Conservation (phyloP, 2,113 vertebrate species). For the Platycercus adscitus region DNA sequence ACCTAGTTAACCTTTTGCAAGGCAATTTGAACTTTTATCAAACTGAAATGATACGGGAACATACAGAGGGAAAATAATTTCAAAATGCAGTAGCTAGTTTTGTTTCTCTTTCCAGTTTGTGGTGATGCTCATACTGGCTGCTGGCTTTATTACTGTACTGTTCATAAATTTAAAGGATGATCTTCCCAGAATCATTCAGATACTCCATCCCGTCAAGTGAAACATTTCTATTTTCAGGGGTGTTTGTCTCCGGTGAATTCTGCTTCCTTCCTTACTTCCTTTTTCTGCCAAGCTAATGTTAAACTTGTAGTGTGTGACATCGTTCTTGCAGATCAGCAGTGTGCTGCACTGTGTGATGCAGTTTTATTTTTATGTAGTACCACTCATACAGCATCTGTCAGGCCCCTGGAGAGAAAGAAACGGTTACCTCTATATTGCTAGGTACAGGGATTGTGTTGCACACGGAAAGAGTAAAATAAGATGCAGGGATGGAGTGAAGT, state of each 20-base stretch:
- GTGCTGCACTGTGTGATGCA: not conserved
- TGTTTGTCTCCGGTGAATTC: constrained; percentile 39
- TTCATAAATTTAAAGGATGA: not conserved
- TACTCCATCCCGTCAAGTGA: constrained; percentile 11
- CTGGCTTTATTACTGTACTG: not conserved
- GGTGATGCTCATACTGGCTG: not conserved
- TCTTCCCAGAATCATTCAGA: constrained; percentile 26
- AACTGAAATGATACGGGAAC: not conserved
- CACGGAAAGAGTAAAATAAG: not conserved
- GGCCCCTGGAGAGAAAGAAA: not conserved
- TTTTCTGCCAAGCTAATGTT: constrained; percentile 48
- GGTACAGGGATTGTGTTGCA: not conserved
- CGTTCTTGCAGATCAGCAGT: not conserved
- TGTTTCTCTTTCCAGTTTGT: not conserved
- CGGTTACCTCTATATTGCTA: not conserved
- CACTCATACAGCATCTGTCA: not conserved
- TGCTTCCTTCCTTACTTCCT: constrained; percentile 58
- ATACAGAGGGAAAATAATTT: not conserved
- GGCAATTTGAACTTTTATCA: not conserved
- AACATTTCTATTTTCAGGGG: constrained; percentile 46
- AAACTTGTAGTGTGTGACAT: constrained; percentile 6
- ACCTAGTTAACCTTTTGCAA: not conserved
- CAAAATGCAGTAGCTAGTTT: not conserved
- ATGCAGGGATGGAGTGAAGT: not conserved
- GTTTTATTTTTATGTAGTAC: not conserved